Evolutionary conservation across 2,113 vertebrate species (phyloP).

Genomic region (Eira barbara): DNA sequence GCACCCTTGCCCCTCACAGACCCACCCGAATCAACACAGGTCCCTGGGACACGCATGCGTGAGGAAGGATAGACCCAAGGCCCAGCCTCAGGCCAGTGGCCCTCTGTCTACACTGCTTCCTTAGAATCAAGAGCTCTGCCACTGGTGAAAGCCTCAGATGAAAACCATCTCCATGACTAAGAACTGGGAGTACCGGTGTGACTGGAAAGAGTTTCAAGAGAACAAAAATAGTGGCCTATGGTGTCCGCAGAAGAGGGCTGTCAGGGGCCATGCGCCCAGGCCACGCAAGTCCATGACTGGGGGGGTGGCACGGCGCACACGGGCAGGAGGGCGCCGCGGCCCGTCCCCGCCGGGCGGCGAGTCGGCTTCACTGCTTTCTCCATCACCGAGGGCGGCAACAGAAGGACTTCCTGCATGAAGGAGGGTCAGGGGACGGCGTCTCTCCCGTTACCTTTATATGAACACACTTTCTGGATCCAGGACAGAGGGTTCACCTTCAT

Average conservation of each 20-base stretch:
- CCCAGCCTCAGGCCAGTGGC: not conserved
- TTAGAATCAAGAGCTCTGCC: not conserved
- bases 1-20: not conserved
- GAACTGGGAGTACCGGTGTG: no score
- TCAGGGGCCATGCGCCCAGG: no score
- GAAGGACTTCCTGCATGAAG: not conserved
- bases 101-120: not conserved
- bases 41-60: fast-evolving
- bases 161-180: not conserved
- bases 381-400: not conserved
- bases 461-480: conserved; percentile 97
- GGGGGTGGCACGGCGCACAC: fast-evolving
- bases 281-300: no score
- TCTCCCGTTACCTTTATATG: conserved; percentile 90
- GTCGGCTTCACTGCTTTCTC: not conserved
- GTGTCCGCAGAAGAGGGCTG: not conserved
- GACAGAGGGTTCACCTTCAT: conserved; percentile 99
- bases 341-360: no score
- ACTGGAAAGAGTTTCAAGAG: not conserved
- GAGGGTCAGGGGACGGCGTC: not conserved
- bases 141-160: not conserved
- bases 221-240: not conserved
- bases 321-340: not conserved
- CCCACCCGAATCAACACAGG: not conserved
- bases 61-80: not conserved